Percentiles rank a stretch among this genome's conserved stretches.
Conservation (phyloP, 2,888 invertebrate genomes). For the Sesia bembeciformis region DNA sequence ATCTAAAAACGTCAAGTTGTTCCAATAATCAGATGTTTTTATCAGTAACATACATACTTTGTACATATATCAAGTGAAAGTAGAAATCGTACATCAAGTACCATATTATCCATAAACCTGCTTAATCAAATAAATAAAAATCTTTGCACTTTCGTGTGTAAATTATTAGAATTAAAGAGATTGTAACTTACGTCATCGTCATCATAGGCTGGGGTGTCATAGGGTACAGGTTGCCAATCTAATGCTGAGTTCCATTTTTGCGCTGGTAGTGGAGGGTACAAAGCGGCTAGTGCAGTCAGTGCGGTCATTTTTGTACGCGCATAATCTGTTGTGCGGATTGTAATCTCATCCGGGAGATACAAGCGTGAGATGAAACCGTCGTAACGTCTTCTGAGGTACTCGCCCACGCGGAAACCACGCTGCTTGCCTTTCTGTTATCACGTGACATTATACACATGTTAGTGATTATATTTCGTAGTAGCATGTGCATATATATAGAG, state of each 20-base stretch:
- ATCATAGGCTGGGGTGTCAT: conserved; percentile 37
- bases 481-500: no score
- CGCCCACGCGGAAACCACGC: conserved; percentile 62
- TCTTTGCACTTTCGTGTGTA: not conserved
- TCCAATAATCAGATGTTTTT: no score
- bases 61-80: not conserved
- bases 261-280: conserved; percentile 76
- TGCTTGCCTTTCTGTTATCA: conserved; percentile 63
- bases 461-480: no score
- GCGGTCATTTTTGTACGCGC: conserved; percentile 85
- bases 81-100: not conserved
- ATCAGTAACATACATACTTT: no score
- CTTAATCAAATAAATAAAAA: not conserved
- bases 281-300: conserved; percentile 77
- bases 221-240: conserved; percentile 82
- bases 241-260: conserved; percentile 74
- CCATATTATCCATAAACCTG: not conserved
- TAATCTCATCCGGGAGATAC: conserved; percentile 64
- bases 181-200: conserved; percentile 52
- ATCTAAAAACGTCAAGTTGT: no score
- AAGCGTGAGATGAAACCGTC: conserved; percentile 50
- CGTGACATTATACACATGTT: not conserved
- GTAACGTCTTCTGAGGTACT: conserved; percentile 58
- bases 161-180: not conserved
- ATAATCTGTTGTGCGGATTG: conserved; percentile 77